These are phyloP conservation scores for Dromiciops gliroides DNA, from an alignment of 2,113 vertebrate genomes.

Conservation along the genomic window DNA sequence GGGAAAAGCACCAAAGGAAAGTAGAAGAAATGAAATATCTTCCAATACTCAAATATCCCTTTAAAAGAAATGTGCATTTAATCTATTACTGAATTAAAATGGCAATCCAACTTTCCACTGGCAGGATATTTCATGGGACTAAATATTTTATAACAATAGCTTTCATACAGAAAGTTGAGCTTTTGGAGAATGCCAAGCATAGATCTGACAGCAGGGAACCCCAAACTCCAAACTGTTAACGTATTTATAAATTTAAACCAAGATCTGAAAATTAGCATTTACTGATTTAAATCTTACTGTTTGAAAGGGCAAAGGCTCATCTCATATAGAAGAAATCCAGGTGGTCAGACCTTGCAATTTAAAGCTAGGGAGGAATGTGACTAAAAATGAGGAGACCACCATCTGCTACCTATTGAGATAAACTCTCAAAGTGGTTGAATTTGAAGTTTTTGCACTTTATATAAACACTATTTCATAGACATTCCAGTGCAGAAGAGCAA, in stretches of 20 bases:
- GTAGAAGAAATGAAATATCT: background rate
- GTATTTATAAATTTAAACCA: background rate
- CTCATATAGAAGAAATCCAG: background rate
- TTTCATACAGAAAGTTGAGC: background rate
- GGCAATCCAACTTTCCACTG: background rate
- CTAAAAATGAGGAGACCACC: background rate
- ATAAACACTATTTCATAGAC: background rate
- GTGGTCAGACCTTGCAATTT: background rate
- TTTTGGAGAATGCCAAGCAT: background rate
- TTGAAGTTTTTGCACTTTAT: background rate
- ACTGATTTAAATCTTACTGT: background rate
- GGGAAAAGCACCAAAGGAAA: background rate
- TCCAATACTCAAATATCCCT: background rate
- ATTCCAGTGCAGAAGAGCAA: background rate
- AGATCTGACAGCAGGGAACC: background rate
- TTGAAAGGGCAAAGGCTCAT: background rate
- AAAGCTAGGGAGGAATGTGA: background rate
- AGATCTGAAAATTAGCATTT: background rate
- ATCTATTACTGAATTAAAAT: background rate
- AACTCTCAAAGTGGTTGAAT: background rate
- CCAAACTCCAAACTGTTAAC: background rate
- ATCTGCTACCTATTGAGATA: background rate
- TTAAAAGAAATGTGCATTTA: background rate
- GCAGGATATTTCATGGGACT: background rate
- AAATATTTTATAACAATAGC: background rate